Percentiles rank a stretch among this genome's conserved stretches.
Conservation (phyloP, 2,797 vertebrate species). For the Leptodactylus fallax region DNA sequence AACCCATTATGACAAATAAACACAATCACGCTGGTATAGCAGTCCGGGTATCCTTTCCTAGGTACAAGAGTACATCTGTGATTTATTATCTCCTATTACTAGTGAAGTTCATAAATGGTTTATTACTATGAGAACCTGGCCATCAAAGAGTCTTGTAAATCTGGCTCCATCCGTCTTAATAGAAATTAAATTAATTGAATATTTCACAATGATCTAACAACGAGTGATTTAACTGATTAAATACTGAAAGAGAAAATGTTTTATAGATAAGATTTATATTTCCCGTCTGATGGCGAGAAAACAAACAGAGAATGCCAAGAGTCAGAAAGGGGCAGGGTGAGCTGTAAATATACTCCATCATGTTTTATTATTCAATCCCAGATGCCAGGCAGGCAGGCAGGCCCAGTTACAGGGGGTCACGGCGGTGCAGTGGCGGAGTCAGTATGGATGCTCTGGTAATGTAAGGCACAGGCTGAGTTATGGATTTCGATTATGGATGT, state of each 20-base stretch:
- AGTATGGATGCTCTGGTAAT: conserved; percentile 58
- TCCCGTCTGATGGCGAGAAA: background rate
- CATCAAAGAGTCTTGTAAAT: conserved; percentile 16
- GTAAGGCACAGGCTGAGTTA: conserved; percentile 55
- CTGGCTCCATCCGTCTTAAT: background rate
- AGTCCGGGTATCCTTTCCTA: background rate
- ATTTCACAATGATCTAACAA: background rate
- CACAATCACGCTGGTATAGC: too few relatives aligned
- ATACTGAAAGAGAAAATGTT: background rate
- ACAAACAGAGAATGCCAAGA: conserved; percentile 14
- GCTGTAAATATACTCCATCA: conserved; percentile 46
- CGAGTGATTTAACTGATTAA: background rate
- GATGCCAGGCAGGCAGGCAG: conserved; percentile 52
- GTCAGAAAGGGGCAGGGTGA: conserved; percentile 12
- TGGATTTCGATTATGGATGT: conserved; percentile 60
- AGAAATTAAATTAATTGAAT: conserved; percentile 20
- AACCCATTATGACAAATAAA: too few relatives aligned
- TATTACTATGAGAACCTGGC: background rate
- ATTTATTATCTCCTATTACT: conserved; percentile 12
- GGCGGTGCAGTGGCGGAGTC: conserved; percentile 41
- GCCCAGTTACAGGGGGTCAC: conserved; percentile 55
- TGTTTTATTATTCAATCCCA: conserved; percentile 62
- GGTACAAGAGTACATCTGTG: background rate
- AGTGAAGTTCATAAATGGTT: conserved; percentile 9
- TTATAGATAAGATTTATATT: background rate